Conservation (phyloP, 2,113 vertebrate genomes). For the Phyllopteryx taeniolatus region DNA sequence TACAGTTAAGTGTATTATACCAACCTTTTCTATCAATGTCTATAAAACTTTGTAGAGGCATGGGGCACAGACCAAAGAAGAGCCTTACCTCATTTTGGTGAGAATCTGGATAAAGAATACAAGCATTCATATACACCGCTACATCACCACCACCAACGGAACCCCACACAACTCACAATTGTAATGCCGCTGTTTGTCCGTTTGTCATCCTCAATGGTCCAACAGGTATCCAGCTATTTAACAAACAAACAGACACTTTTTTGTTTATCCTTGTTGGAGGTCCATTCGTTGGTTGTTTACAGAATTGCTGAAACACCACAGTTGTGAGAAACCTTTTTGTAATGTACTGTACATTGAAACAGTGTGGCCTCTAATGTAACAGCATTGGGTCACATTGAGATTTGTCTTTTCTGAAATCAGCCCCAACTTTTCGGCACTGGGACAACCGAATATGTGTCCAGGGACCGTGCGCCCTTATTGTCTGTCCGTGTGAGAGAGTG, state of each 20-base stretch:
- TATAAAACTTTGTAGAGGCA: neutral
- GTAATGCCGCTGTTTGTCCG: no score
- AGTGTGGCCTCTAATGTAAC: conserved; percentile 2
- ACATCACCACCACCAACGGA: no score
- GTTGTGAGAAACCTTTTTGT: no score
- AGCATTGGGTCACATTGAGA: conserved; percentile 47
- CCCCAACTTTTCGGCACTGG: conserved; percentile 28
- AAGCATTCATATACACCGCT: no score
- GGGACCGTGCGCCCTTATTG: conserved; percentile 11
- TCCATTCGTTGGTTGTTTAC: no score
- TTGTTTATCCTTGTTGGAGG: no score
- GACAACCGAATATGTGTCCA: conserved; percentile 18
- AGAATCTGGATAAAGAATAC: neutral
- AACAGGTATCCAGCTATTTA: no score
- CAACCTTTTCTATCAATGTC: no score
- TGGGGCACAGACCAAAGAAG: neutral
- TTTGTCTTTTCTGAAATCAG: conserved; percentile 31
- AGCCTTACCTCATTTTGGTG: neutral
- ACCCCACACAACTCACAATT: no score
- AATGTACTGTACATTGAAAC: neutral
- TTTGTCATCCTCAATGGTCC: no score
- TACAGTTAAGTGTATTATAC: neutral
- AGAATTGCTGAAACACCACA: no score
- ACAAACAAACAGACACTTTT: no score
- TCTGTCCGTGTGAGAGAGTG: conserved; percentile 21